A percentile compares a stretch with the other conserved stretches of the same genome.
phyloP scores from a whole-genome alignment of 2,888 invertebrate genomes.

The Blastobasis adustella region DNA sequence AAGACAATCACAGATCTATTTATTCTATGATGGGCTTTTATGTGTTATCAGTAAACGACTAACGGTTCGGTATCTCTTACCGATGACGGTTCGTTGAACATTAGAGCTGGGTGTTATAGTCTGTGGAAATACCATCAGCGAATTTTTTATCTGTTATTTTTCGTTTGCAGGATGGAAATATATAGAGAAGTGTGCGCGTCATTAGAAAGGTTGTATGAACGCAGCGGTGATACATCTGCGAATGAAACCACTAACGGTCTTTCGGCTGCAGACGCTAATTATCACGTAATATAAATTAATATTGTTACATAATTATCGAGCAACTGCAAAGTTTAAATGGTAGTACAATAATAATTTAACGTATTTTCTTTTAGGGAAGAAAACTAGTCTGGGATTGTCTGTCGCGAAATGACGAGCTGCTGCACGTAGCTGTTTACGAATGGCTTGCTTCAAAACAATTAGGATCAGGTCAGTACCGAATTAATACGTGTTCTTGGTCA shows the following conservation, averaged over 20 bases:
- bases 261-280: constrained; percentile 62
- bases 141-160: not conserved
- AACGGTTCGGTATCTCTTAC: too few species aligned
- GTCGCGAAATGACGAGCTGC: constrained; percentile 86
- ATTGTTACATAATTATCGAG: not conserved
- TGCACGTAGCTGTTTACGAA: constrained; percentile 93
- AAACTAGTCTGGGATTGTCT: constrained; percentile 80
- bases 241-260: constrained; percentile 30
- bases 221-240: constrained; percentile 63
- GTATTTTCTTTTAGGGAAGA: constrained; percentile 39
- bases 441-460: constrained; percentile 91
- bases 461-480: constrained; percentile 54
- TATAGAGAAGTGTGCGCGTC: constrained; percentile 91
- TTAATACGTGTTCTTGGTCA: too few species aligned
- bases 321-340: not conserved
- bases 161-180: constrained; percentile 83
- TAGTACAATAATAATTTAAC: not conserved
- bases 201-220: constrained; percentile 80
- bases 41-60: too few species aligned
- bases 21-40: too few species aligned
- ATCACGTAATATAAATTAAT: constrained; percentile 34
- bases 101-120: too few species aligned
- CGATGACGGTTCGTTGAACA: too few species aligned
- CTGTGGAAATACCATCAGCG: too few species aligned
- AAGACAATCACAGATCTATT: too few species aligned